A percentile compares a stretch with the other conserved stretches of the same genome.
Conservation (phyloP, 2,113 vertebrate genomes). For the Triplophysa siluroides region DNA sequence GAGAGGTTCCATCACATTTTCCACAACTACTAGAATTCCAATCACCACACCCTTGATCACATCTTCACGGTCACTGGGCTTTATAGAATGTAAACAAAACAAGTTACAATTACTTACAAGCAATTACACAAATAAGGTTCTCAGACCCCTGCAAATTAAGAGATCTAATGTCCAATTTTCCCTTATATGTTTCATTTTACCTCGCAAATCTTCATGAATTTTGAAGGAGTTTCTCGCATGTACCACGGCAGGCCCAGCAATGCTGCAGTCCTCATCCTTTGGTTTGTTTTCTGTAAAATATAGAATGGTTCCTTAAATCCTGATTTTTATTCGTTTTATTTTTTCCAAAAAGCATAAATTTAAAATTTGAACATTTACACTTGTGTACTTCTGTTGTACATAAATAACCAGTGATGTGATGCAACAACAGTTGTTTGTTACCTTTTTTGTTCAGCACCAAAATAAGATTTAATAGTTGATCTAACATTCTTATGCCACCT, state of each 20-base stretch:
- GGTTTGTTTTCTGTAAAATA: no score
- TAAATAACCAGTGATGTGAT: background rate
- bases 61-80: conserved; percentile 6
- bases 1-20: conserved; percentile 27
- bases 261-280: no score
- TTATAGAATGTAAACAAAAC: background rate
- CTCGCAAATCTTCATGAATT: no score
- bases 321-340: background rate
- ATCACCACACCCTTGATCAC: background rate
- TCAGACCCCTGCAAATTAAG: no score
- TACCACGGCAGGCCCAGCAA: no score
- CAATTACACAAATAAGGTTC: background rate
- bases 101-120: conserved; percentile 6
- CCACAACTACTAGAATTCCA: background rate
- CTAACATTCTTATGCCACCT: no score
- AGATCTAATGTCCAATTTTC: no score
- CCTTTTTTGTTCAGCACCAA: background rate
- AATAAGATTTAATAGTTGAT: no score
- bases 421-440: background rate
- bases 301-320: background rate
- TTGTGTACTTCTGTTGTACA: background rate
- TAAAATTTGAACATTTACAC: background rate
- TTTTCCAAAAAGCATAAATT: background rate
- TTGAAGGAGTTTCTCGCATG: no score
- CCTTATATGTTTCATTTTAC: no score